These are phyloP conservation scores for Pristionchus exspectatus DNA, from an alignment of 2,888 invertebrate species.

Conservation along the genomic window DNA sequence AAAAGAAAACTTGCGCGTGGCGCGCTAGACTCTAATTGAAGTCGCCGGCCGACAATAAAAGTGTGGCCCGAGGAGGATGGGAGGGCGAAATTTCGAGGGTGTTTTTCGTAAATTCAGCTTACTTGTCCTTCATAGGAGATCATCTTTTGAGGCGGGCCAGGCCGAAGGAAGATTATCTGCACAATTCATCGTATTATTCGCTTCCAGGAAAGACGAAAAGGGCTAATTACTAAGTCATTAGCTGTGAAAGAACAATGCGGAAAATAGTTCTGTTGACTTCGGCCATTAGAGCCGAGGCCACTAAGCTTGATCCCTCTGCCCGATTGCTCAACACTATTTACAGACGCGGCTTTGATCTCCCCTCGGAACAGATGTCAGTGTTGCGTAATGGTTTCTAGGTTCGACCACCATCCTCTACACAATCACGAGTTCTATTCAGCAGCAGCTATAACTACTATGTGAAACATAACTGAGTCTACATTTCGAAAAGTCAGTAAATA, in stretches of 20 bases:
- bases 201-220: background rate
- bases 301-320: background rate
- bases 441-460: background rate
- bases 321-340: constrained; percentile 11
- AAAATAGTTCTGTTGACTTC: constrained; percentile 19
- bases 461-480: background rate
- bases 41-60: background rate
- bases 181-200: constrained; percentile 31
- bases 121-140: constrained; percentile 76
- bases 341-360: constrained; percentile 22
- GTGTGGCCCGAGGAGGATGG: background rate
- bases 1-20: constrained; percentile 25
- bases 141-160: constrained; percentile 74
- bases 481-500: background rate
- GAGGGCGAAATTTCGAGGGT: background rate
- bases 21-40: constrained; percentile 31
- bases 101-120: background rate
- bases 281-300: background rate
- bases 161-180: constrained; percentile 76
- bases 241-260: background rate
- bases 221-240: constrained; percentile 9
- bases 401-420: background rate
- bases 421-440: background rate
- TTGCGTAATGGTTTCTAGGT: background rate
- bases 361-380: background rate